phyloP scores from a whole-genome alignment of 2,797 vertebrate species.

The Myoxocephalus aenaeus region DNA sequence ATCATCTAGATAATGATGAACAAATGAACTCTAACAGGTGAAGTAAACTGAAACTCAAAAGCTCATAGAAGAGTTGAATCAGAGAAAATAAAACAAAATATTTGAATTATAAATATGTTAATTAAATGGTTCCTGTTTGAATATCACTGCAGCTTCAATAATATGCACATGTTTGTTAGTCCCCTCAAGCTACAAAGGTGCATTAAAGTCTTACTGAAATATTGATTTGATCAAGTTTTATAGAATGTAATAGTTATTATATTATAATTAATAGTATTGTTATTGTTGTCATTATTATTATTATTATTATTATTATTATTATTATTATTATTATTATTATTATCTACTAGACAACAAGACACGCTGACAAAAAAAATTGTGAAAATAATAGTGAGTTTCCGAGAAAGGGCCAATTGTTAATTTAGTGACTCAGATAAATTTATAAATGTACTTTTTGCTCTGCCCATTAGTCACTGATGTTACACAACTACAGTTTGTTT shows the following conservation, averaged over 20 bases:
- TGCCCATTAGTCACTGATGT: slow-evolving; percentile 23
- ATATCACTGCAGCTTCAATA: background rate
- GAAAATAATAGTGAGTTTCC: background rate
- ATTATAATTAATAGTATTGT: background rate
- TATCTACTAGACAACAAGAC: background rate
- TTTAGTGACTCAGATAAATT: background rate
- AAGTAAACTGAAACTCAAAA: background rate
- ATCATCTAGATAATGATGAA: background rate
- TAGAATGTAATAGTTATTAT: background rate
- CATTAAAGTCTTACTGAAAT: background rate
- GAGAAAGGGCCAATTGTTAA: background rate
- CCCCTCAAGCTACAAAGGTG: background rate
- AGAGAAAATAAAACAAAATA: background rate
- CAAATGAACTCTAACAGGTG: fast-evolving
- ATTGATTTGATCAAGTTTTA: background rate
- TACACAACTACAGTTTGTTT: slow-evolving; percentile 33
- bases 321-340: background rate
- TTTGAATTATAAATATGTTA: background rate
- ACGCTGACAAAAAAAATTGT: background rate
- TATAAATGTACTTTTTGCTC: background rate
- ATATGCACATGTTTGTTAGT: background rate
- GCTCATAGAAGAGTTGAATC: background rate
- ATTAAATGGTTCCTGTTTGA: background rate
- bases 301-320: background rate
- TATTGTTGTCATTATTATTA: background rate